These are phyloP conservation scores for Netelia virgata DNA, from an alignment of 2,888 invertebrate genomes.

Conservation along the genomic window DNA sequence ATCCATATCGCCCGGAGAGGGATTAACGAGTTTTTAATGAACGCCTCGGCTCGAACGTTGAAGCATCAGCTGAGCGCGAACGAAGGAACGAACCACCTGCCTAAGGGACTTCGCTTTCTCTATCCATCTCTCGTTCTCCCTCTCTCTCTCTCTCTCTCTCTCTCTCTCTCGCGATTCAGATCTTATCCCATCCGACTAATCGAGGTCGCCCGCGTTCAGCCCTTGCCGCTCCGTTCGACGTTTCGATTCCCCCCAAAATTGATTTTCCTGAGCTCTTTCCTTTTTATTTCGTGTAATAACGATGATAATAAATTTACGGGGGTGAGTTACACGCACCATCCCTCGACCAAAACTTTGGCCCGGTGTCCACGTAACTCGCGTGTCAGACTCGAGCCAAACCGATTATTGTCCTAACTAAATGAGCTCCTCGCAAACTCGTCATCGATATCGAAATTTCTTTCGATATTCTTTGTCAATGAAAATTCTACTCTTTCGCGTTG, in stretches of 20 bases:
- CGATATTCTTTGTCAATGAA: too few relatives aligned
- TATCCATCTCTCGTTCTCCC: constrained; percentile 3
- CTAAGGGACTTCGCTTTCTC: constrained; percentile 64
- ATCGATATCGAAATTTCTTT: background rate
- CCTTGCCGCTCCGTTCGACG: constrained; percentile 42
- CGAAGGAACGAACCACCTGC: constrained; percentile 70
- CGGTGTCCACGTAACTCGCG: constrained; percentile 27
- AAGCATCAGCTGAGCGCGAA: constrained; percentile 68
- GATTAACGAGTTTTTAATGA: constrained; percentile 82
- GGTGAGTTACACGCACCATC: constrained; percentile 5
- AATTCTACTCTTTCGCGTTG: too few relatives aligned
- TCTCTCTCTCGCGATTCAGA: constrained; percentile 58
- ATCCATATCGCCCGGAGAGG: constrained; percentile 63
- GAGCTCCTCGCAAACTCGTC: constrained; percentile 63
- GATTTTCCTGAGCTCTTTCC: constrained; percentile 45
- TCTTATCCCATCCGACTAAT: constrained; percentile 74
- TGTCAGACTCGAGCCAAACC: constrained; percentile 37
- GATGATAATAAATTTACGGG: background rate
- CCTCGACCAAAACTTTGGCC: constrained; percentile 30
- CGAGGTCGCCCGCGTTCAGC: constrained; percentile 62
- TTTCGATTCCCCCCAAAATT: constrained; percentile 62
- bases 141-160: constrained; percentile 37
- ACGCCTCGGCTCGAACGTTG: constrained; percentile 62
- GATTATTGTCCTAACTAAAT: constrained; percentile 64
- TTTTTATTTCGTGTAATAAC: constrained; percentile 13